Evolutionary conservation across 2,113 vertebrate species (phyloP), one percentile per base, ranked within the genome.

Genomic region (Pelodiscus sinensis): DNA sequence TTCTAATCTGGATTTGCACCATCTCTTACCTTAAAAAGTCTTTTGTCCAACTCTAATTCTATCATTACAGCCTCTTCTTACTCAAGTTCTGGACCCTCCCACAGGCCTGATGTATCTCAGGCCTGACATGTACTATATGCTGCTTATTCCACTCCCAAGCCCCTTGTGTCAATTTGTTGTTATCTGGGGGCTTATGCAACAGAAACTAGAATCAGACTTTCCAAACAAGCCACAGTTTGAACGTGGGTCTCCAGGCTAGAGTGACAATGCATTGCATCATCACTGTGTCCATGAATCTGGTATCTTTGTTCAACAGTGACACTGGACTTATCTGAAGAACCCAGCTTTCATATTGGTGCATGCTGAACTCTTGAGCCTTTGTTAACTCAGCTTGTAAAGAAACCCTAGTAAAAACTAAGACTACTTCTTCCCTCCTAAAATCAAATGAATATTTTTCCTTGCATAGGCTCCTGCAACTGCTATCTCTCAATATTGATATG

Each of bases 251-350:
- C 52, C 44, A 73, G 73, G 2, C 29, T 9, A 5, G 31, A n/a
- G 68, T 27, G 56, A 21, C 11, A 18, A 21, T 82, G 52, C 0
- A 0, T 11, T n/a, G 21, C 12, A 51, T 50, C 71, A 50, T 1
- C 3, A 15, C 68, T 54, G 31, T 31, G 29, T 58, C 19, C 29
- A 3, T 21, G 11, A 75, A 75, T 25, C 38, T 24, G 9, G 11
- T 12, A 38, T 6, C 7, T 4, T 38, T 10, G 25, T 57, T 57
- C 3, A 0, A 2, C 0, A 79, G 78, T 51, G n/a, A 58, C n/a
- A 38, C 27, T 3, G 16, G 9, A 15, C 31, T 68, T 68, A n/a
- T 68, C 27, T 6, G 3, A 35, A 8, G 78, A n/a, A 9, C 2
- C 21, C 35, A 55, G 15, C 19, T 71, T 44, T 35, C 44, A 5